Conservation (phyloP, 2,888 invertebrate species). For the Macrosiphum euphorbiae region DNA sequence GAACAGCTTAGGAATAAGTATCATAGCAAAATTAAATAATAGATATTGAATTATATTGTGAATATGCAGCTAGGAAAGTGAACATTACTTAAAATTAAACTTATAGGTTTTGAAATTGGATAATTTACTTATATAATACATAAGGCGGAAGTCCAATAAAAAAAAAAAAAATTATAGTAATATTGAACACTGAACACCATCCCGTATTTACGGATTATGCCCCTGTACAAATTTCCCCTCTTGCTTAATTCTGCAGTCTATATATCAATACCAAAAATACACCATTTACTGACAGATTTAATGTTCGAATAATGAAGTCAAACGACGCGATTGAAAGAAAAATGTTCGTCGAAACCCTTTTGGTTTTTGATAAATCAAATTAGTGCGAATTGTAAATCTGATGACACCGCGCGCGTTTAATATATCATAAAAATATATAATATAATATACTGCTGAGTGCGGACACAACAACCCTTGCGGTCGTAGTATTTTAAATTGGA, state of each 20-base stretch:
- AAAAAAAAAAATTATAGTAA: neutral
- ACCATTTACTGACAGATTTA: neutral
- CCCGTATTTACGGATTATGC: neutral
- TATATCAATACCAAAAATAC: conserved; percentile 14
- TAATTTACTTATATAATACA: neutral
- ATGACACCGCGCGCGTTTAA: neutral
- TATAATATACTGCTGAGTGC: neutral
- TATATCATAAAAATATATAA: neutral
- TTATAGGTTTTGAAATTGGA: neutral
- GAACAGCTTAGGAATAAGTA: too few species aligned
- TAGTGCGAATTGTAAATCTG: neutral
- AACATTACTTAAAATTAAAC: too few species aligned
- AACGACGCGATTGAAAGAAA: neutral
- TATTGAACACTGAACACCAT: neutral
- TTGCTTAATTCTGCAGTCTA: neutral
- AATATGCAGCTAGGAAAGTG: too few species aligned
- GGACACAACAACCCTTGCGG: neutral
- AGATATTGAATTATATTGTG: too few species aligned
- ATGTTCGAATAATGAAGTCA: conserved; percentile 26
- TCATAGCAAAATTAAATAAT: too few species aligned
- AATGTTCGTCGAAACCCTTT: conserved; percentile 18
- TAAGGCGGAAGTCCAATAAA: neutral
- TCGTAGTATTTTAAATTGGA: conserved; percentile 37
- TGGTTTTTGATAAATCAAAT: conserved; percentile 25
- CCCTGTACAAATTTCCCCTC: neutral